phyloP scores from a whole-genome alignment of 2,888 invertebrate species.

The Enchytraeus crypticus region DNA sequence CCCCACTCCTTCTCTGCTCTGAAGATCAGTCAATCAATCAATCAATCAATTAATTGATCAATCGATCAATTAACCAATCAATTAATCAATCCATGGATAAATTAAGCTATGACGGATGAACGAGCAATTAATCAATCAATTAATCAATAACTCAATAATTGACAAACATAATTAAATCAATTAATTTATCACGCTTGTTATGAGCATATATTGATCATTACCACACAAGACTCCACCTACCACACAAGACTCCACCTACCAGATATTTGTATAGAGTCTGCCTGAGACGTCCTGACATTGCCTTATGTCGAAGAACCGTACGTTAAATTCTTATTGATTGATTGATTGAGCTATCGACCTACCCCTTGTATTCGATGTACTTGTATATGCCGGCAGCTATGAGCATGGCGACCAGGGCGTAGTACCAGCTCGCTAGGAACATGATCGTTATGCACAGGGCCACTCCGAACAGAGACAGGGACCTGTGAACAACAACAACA shows the following conservation, averaged over 20 bases:
- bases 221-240: too few species aligned
- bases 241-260: too few species aligned
- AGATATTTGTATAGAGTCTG: too few species aligned
- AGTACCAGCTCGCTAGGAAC: conserved; percentile 51
- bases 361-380: conserved; percentile 51
- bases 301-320: too few species aligned
- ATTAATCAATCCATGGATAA: neutral
- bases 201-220: too few species aligned
- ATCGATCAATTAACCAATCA: neutral
- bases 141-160: neutral
- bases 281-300: too few species aligned
- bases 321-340: too few species aligned
- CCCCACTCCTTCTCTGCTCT: conserved; percentile 99
- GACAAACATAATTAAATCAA: neutral
- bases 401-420: conserved; percentile 45
- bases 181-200: too few species aligned
- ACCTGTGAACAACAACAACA: conserved; percentile 35
- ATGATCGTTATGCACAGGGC: conserved; percentile 46
- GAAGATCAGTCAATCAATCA: conserved; percentile 12
- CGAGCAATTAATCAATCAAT: neutral
- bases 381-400: conserved; percentile 48
- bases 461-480: conserved; percentile 45
- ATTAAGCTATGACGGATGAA: too few species aligned
- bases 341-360: too few species aligned
- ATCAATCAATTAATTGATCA: neutral